phyloP scores from a whole-genome alignment of 2,113 vertebrate genomes.

The Rhea americana region DNA sequence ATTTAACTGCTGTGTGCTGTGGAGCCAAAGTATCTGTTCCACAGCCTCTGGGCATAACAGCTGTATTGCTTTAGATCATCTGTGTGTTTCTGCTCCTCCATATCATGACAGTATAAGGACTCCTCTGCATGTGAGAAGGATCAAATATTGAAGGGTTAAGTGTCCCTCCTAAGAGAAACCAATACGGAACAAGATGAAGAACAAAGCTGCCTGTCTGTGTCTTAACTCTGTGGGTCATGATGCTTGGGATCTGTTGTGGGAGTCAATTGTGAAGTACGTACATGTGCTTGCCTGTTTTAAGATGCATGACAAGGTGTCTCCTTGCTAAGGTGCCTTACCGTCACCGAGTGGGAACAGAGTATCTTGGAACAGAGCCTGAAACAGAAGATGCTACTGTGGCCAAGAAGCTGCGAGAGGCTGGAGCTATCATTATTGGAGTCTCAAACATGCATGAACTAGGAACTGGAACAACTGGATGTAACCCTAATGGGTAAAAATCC shows the following conservation, averaged over 20 bases:
- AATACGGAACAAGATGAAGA: neutral
- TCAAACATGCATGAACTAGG: conserved; percentile 77
- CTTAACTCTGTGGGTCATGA: neutral
- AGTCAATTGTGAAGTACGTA: neutral
- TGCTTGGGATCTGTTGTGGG: neutral
- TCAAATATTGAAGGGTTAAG: neutral
- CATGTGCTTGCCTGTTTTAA: neutral
- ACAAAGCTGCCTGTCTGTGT: neutral
- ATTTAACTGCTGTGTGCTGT: neutral
- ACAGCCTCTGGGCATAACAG: neutral
- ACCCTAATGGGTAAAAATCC: conserved; percentile 68
- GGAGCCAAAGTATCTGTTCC: neutral
- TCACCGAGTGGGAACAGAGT: conserved; percentile 66
- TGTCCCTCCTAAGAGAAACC: neutral
- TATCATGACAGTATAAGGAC: neutral
- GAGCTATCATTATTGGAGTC: conserved; percentile 72
- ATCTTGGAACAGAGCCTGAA: conserved; percentile 62
- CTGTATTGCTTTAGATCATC: neutral
- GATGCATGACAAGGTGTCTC: neutral
- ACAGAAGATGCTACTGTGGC: conserved; percentile 71
- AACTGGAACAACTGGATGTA: conserved; percentile 69
- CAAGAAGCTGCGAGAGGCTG: conserved; percentile 67
- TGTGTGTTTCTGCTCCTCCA: neutral
- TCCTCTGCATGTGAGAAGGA: neutral
- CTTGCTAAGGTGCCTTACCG: conserved; percentile 66